Percentiles rank a stretch among this genome's conserved stretches.
phyloP scores from a whole-genome alignment of 2,888 invertebrate genomes.

The Cephus spinipes region DNA sequence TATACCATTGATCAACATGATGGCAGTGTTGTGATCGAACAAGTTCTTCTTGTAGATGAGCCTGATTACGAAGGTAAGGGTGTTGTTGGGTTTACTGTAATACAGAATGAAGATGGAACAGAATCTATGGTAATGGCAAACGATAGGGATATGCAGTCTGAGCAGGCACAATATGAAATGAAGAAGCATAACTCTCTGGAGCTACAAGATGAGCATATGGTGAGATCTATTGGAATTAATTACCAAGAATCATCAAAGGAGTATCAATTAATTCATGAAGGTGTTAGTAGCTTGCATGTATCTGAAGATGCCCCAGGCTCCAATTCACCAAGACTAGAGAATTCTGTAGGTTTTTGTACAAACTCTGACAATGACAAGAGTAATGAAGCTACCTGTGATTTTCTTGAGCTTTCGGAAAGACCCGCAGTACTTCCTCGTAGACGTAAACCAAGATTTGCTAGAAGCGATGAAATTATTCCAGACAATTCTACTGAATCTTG shows the following conservation, averaged over 20 bases:
- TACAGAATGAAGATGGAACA: slow-evolving; percentile 49
- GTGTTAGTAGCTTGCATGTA: slow-evolving; percentile 38
- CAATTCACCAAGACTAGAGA: slow-evolving; percentile 12
- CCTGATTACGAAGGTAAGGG: slow-evolving; percentile 40
- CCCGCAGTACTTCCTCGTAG: not conserved
- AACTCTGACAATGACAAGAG: slow-evolving; percentile 24
- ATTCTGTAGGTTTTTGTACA: slow-evolving; percentile 18
- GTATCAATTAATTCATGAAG: slow-evolving; percentile 36
- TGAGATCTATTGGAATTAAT: slow-evolving; percentile 22
- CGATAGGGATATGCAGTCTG: slow-evolving; percentile 18
- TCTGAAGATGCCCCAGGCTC: slow-evolving; percentile 18
- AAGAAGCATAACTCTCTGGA: not conserved
- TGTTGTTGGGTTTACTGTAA: slow-evolving; percentile 54
- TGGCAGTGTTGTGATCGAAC: slow-evolving; percentile 45
- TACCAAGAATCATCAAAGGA: slow-evolving; percentile 26
- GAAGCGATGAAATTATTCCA: not conserved
- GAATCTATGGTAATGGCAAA: slow-evolving; percentile 49
- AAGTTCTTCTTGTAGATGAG: slow-evolving; percentile 49
- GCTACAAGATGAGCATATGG: not conserved
- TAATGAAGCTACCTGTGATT: slow-evolving; percentile 17
- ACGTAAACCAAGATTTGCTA: not conserved
- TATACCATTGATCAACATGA: slow-evolving; percentile 41
- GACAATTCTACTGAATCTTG: not conserved
- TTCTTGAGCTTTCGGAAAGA: slow-evolving; percentile 6
- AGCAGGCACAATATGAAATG: not conserved